Evolutionary conservation across 2,113 vertebrate species (phyloP).

Genomic region (Caretta caretta): DNA sequence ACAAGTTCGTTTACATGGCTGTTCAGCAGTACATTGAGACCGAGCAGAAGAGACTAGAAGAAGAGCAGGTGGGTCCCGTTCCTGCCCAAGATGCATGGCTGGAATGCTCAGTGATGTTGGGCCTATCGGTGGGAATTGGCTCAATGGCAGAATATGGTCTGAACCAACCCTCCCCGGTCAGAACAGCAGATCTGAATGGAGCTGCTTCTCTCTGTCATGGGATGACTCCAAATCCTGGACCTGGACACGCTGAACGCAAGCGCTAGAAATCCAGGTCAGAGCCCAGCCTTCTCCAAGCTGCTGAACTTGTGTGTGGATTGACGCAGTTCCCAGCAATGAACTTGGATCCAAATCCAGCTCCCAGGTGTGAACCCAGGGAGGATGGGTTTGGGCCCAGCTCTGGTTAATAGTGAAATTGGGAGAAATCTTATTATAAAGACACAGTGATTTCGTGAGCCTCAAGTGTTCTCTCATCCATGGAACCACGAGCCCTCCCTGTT

Average conservation of each 20-base stretch:
- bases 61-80: slow-evolving; percentile 84
- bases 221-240: neutral
- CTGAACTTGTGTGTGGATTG: neutral
- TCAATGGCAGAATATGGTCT: neutral
- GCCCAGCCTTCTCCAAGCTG: neutral
- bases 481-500: neutral
- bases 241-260: neutral
- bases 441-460: neutral
- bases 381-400: neutral
- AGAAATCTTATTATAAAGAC: neutral
- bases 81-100: neutral
- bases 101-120: neutral
- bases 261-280: neutral
- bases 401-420: neutral
- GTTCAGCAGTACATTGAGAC: slow-evolving; percentile 92
- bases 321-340: neutral
- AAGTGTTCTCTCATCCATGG: neutral
- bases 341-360: neutral
- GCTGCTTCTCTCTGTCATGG: neutral
- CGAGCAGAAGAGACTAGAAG: slow-evolving; percentile 87
- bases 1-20: slow-evolving; percentile 94
- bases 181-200: neutral
- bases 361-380: neutral
- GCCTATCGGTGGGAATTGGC: neutral
- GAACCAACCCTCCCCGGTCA: neutral